Evolutionary conservation across 1,140 invertebrate species (phyloP).

Genomic region (Sycophaga agraensis): DNA sequence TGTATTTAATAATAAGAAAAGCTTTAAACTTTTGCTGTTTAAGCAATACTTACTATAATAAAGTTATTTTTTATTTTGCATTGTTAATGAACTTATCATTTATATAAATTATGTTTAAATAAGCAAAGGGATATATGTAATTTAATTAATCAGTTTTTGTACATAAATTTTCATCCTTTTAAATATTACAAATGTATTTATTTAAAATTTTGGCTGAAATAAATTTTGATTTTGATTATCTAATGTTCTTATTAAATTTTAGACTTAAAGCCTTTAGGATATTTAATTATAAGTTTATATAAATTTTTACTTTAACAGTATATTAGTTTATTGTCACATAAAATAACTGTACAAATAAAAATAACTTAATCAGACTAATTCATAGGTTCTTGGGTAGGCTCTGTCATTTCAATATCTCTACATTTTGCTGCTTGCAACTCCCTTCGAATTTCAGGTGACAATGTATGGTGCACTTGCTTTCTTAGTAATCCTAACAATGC

Average conservation of each 20-base stretch:
- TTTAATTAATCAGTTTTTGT: slow-evolving; percentile 20
- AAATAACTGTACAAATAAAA: slow-evolving; percentile 18
- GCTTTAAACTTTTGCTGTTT: slow-evolving; percentile 10
- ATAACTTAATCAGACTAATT: slow-evolving; percentile 29
- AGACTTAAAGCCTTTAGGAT: slow-evolving; percentile 7
- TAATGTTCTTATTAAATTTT: slow-evolving; percentile 16
- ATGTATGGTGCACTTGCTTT: slow-evolving; percentile 77
- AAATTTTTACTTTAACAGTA: too few species aligned
- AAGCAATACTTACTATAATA: neutral
- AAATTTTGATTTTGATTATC: neutral
- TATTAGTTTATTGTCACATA: too few species aligned
- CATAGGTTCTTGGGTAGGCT: slow-evolving; percentile 35
- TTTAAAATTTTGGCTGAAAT: slow-evolving; percentile 1
- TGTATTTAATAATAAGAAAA: slow-evolving; percentile 13
- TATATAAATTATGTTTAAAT: slow-evolving; percentile 11
- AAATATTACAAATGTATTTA: neutral
- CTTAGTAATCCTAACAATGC: slow-evolving; percentile 77
- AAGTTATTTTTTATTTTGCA: slow-evolving; percentile 13
- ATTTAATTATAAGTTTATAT: slow-evolving; percentile 11
- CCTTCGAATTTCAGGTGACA: slow-evolving; percentile 82
- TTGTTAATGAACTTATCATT: slow-evolving; percentile 17
- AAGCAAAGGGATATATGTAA: neutral
- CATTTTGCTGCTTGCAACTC: slow-evolving; percentile 82
- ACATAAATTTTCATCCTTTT: slow-evolving; percentile 12
- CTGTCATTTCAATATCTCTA: slow-evolving; percentile 69